Evolutionary conservation across 2,888 invertebrate species (phyloP), one percentile per base, ranked within the genome.

Genomic region (Xanthorhoe spadicearia): DNA sequence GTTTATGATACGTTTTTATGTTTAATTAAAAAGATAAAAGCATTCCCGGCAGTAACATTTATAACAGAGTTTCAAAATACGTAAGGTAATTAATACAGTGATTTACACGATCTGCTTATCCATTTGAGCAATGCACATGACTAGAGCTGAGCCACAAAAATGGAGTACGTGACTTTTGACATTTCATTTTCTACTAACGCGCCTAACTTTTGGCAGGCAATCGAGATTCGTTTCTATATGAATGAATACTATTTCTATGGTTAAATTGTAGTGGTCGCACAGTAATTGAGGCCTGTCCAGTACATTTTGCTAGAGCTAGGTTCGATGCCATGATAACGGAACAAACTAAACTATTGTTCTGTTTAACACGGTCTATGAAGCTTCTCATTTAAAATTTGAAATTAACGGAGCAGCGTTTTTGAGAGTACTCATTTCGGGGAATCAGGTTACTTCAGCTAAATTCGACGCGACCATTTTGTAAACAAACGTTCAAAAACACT

Each of bases 261-360:
- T 64, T 38, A 19, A 64, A 63, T 64, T 59, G 48, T 48, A 58
- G 56, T 63, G 56, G 60, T 63, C 53, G 17, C 60, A 65, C 63
- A 52, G 63, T 60, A 67, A 60, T 67, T 63, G 63, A 53, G 67
- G 60, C 56, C 38, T 52, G 53, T 32, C 60, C 60, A 52, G 49
- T 49, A 62, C 60, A 57, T 67, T 63, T 64, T 56, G 67, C 60
- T 55, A 38, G 35, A 48, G 59, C 51, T 60, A 64, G 32, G 56
- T 61, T 60, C 53, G 50, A 28, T 60, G 64, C 18, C 52, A 56
- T 46, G 50, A 35, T 59, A 62, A 66, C 66, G 66, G 66, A 58
- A 58, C 48, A 2, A 58, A 53, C 51, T 17, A 35, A n/a, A 28
- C 35, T 32, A 64, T 64, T 64, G 49, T 64, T 51, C 43, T 64